Percentiles rank a stretch among this genome's conserved stretches.
phyloP scores from a whole-genome alignment of 2,113 vertebrate genomes.

The Solea solea region DNA sequence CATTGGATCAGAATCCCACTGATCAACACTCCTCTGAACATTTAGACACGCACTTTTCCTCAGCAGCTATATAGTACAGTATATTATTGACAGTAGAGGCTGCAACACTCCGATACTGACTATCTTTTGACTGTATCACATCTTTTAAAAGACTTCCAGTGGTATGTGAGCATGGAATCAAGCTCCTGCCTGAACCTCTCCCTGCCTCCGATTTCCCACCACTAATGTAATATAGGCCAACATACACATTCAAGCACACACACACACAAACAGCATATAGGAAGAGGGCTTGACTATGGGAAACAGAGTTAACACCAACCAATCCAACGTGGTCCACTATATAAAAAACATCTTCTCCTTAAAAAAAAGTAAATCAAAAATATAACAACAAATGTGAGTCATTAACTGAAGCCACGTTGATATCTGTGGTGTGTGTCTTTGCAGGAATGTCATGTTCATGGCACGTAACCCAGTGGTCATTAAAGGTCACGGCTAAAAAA shows the following conservation, averaged over 20 bases:
- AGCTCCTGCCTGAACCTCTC: slow-evolving; percentile 13
- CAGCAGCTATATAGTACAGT: background rate
- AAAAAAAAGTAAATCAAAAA: slow-evolving; percentile 25
- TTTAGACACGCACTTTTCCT: background rate
- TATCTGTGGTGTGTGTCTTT: slow-evolving; percentile 5
- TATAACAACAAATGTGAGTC: slow-evolving; percentile 15
- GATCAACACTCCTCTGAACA: background rate
- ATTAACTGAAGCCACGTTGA: slow-evolving; percentile 4
- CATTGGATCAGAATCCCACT: background rate
- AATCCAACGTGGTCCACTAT: background rate
- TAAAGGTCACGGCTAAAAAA: slow-evolving; percentile 77
- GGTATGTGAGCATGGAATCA: slow-evolving; percentile 23
- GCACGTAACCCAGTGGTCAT: slow-evolving; percentile 31
- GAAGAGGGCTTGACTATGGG: slow-evolving; percentile 3
- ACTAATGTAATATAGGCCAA: background rate
- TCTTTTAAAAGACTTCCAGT: slow-evolving; percentile 8
- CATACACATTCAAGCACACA: background rate
- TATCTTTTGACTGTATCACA: slow-evolving; percentile 85
- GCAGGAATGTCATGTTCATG: slow-evolving; percentile 28
- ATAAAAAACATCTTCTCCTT: slow-evolving; percentile 18
- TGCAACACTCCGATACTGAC: slow-evolving; percentile 69
- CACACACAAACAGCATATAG: background rate
- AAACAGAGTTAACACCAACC: slow-evolving; percentile 13
- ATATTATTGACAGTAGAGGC: slow-evolving; percentile 80
- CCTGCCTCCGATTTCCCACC: slow-evolving; percentile 3